phyloP scores from a whole-genome alignment of 2,113 vertebrate species.

The Nothocercus nigrocapillus region DNA sequence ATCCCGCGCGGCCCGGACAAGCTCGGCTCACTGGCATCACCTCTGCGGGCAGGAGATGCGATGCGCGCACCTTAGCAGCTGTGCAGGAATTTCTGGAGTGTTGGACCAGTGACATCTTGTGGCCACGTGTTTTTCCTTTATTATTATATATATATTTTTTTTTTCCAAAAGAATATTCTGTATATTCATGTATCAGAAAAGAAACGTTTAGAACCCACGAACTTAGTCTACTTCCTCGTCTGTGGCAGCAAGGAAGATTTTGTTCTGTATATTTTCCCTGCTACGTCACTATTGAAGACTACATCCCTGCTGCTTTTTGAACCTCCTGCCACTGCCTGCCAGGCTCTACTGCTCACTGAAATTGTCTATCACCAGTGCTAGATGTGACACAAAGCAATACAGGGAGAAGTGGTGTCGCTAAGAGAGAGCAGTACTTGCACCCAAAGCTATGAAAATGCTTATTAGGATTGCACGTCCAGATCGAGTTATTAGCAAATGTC shows the following conservation, averaged over 20 bases:
- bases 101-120: slow-evolving; percentile 65
- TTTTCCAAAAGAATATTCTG: background rate
- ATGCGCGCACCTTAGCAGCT: fast-evolving
- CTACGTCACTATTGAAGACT: background rate
- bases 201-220: background rate
- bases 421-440: background rate
- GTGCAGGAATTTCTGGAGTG: background rate
- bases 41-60: too few relatives aligned
- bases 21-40: fast-evolving
- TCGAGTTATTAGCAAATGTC: background rate
- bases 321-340: background rate
- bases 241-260: background rate
- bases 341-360: fast-evolving
- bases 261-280: background rate
- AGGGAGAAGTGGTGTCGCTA: background rate
- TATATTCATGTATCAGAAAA: fast-evolving
- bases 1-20: fast-evolving
- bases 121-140: background rate
- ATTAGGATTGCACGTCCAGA: background rate
- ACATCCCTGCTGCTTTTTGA: background rate
- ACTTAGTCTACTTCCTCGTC: background rate
- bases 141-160: background rate
- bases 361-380: background rate
- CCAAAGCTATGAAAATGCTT: fast-evolving
- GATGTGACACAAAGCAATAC: background rate